Evolutionary conservation across 1,140 invertebrate genomes (phyloP).

Genomic region (Drosophila santomea): DNA sequence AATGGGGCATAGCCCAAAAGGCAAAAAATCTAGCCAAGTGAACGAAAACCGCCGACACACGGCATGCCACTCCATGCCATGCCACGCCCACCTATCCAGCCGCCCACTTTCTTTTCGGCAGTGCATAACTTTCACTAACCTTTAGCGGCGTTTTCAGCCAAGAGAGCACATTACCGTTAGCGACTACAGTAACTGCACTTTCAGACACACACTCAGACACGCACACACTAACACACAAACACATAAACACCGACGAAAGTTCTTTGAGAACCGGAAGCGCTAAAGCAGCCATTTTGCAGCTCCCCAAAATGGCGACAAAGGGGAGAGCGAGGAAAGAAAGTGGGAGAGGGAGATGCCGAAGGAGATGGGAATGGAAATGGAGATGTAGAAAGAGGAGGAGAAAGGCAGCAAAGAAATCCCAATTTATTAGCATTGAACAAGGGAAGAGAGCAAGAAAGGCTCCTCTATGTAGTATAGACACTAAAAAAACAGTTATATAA

Average conservation of each 20-base stretch:
- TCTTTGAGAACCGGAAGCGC: constrained; percentile 54
- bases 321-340: too few species aligned
- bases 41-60: not conserved
- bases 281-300: constrained; percentile 57
- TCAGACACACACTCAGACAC: constrained; percentile 28
- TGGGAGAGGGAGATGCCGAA: not conserved
- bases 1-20: constrained; percentile 29
- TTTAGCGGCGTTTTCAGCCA: constrained; percentile 50
- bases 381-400: not conserved
- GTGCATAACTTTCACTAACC: constrained; percentile 64
- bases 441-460: not conserved
- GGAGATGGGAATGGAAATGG: not conserved
- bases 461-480: not conserved
- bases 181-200: constrained; percentile 43
- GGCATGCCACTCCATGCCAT: too few species aligned
- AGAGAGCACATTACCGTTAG: constrained; percentile 58
- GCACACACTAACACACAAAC: constrained; percentile 10
- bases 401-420: constrained; percentile 36
- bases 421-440: constrained; percentile 58
- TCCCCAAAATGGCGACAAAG: constrained; percentile 20
- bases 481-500: not conserved
- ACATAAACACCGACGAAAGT: constrained; percentile 38
- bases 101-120: constrained; percentile 19
- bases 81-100: too few species aligned
- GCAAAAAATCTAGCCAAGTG: not conserved